Percentiles rank a stretch among this genome's conserved stretches.
Conservation (phyloP, 2,113 vertebrate genomes). For the Dissostichus mawsoni region DNA sequence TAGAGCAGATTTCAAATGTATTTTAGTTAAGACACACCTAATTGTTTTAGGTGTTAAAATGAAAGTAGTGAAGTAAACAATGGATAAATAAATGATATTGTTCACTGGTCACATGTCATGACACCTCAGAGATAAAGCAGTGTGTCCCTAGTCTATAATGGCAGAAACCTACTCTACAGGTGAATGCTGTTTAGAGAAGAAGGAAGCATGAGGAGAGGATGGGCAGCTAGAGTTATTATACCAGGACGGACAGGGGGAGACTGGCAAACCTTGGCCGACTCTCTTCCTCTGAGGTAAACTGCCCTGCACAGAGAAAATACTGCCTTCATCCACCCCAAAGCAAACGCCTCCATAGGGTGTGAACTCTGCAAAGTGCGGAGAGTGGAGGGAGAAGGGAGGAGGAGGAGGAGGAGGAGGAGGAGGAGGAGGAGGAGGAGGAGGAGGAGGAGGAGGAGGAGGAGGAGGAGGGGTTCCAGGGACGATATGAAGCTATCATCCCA, state of each 20-base stretch:
- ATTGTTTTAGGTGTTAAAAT: conserved; percentile 3
- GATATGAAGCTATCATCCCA: conserved; percentile 76
- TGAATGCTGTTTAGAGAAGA: conserved; percentile 26
- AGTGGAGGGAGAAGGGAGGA: conserved; percentile 84
- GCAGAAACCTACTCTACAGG: conserved; percentile 17
- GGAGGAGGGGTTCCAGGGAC: conserved; percentile 86
- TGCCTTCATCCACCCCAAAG: conserved; percentile 89
- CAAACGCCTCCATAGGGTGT: conserved; percentile 89
- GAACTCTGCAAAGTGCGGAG: conserved; percentile 88
- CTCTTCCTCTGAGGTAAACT: conserved; percentile 88
- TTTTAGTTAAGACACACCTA: neutral
- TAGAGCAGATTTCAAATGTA: neutral
- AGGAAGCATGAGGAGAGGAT: conserved; percentile 22
- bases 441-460: conserved; percentile 74
- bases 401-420: too few species aligned
- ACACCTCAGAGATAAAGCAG: neutral
- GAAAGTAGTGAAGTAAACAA: conserved; percentile 22
- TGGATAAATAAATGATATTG: neutral
- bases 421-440: too few species aligned
- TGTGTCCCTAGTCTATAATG: conserved; percentile 1
- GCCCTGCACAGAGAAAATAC: conserved; percentile 90
- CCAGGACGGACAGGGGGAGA: conserved; percentile 58
- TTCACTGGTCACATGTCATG: neutral
- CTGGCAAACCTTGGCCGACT: conserved; percentile 90
- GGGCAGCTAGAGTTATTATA: conserved; percentile 50